Evolutionary conservation across 2,113 vertebrate genomes (phyloP), one percentile per base, ranked within the genome.

Genomic region (Rhombomys opimus): DNA sequence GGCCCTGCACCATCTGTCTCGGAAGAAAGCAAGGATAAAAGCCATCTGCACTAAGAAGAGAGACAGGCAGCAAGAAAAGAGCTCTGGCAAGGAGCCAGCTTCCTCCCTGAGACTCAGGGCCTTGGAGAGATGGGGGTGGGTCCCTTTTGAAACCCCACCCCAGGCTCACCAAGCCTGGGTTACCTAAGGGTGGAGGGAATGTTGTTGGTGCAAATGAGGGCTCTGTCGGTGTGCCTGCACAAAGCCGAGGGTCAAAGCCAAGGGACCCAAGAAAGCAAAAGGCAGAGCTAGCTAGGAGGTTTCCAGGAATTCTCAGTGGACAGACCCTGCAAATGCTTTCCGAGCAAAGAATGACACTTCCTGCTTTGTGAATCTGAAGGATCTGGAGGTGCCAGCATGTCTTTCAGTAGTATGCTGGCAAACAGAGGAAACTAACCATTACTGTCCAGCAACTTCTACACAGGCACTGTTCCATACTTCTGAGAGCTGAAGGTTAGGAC

Each of bases 261-360:
- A 88, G 14, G 25, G 32, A n/a, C 54, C 57, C 61, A 50, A 93
- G 84, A 89, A 10, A 89, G 35, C 73, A 86, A 84, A 35, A n/a
- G 73, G 2, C 15, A 57, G 18, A n/a, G 50, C 35, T 72, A 67
- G 52, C 80, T 15, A 92, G 61, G 32, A 92, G 61, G 32, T 73
- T 86, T 70, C 70, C 30, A 91, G 61, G 86, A 93, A 89, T 68
- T 89, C 73, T 75, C 23, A 22, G 10, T 86, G 25, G 46, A n/a
- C 50, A 95, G 70, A 91, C 61, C 30, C 61, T 72, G 52, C 12
- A 67, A 96, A 94, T 77, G 7, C n/a, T 85, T 91, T 86, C 86
- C 91, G 59, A 92, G 41, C 4, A 88, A 81, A 89, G 57, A 38
- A 76, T 32, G 59, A 72, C 15, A 12, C 25, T n/a, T 92, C 88